Evolutionary conservation across 2,797 vertebrate genomes (phyloP), one percentile per base, ranked within the genome.

Genomic region (Hirundo rustica): DNA sequence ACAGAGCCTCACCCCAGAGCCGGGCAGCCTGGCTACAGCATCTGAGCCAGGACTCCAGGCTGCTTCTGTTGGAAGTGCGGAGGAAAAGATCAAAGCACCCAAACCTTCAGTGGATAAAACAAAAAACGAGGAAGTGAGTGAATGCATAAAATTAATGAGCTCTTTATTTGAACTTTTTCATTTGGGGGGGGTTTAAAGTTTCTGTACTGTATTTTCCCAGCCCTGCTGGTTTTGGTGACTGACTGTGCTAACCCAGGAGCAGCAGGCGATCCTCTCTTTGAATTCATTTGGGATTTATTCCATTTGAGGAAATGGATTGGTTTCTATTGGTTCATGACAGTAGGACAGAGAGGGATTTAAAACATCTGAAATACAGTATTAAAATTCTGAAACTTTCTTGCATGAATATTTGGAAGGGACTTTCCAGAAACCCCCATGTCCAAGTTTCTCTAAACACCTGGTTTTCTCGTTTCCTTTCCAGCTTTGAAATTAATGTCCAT

Each of bases 71-170:
- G 97, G 75, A 75, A 95, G 90, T 10, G 9, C 45, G 0, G 97
- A 98, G 42, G 97, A 97, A 32, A 94, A 91, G 72, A 32, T 50
- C 2, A 88, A 89, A n/a, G 30, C 88, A 10, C 82, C 96, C 36
- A 97, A 92, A 92, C 89, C 96, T 30, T 88, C 88, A 1, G 30
- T 86, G 16, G 98, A 98, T 82, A 98, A 97, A 93, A 97, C 65
- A 5, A 98, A 97, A 94, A 98, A 98, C 0, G 98, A 98, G 64
- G 98, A 98, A 92, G 98, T 98, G 84, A 97, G 97, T 88, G 72
- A 84, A 89, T 62, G 44, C 12, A 2, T 81, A 15, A 58, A 22
- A 18, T 18, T 25, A 73, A 32, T 17, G 19, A 70, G 48, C n/a
- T 92, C n/a, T 47, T 82, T 34, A n/a, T 77, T 71, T 77, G 20